Evolutionary conservation across 2,113 vertebrate genomes (phyloP), one percentile per base, ranked within the genome.

Genomic region (Notothenia rossii): DNA sequence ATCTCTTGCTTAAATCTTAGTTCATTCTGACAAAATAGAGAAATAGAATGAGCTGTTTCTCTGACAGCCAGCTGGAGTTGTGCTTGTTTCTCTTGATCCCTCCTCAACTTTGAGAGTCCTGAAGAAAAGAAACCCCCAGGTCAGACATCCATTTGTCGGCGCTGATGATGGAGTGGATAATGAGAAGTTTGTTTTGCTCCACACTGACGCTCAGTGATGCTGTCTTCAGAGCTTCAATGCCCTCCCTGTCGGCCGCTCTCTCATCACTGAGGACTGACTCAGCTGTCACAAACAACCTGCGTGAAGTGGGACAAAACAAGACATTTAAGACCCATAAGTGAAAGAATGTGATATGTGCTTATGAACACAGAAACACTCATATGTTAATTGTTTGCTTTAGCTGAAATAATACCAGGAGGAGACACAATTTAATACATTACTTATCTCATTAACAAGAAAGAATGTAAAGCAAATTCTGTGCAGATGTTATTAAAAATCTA

Each of bases 201-300:
- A 61, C 55, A 6, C 18, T 12, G 81, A 84, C 20, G 68, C 68
- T 65, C 48, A 11, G 75, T 20, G 73, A 62, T 10, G 40, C 8
- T 0, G 49, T 75, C 79, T 50, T 69, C 71, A 20, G 63, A 40
- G 60, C 76, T 56, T 45, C 60, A 4, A 14, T 6, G 61, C 59
- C 68, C 49, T 75, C 54, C 15, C 58, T 13, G 79, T 65, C 17
- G 5, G 3, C 50, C 15, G 56, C 54, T n/a, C 73, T 63, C 71
- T 45, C 25, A 22, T 74, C 74, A 36, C 58, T 1, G n/a, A 50
- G 53, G 62, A 69, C 78, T 62, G 78, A 79, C 72, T 83, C 62
- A 81, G 64, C 79, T 69, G 61, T 70, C 79, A 85, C 22, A 33
- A 83, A 55, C 55, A 63, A 86, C 86, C 91, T 90, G 78, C 56